phyloP scores from a whole-genome alignment of 2,113 vertebrate species.

The Campylomormyrus tamandua region DNA sequence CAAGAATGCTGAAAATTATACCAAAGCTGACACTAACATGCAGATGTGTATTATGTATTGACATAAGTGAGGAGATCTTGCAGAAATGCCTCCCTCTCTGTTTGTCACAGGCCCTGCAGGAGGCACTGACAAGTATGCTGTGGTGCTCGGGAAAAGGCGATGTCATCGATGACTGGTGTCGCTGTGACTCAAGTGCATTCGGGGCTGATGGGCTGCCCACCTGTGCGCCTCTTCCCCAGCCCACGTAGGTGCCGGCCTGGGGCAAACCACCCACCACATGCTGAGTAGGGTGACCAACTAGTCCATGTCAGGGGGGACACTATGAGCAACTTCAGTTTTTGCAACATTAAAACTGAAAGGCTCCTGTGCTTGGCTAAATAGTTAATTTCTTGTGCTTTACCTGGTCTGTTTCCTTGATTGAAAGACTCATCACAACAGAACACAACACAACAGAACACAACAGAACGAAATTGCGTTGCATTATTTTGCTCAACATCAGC shows the following conservation, averaged over 20 bases:
- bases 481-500: too few species aligned
- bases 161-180: constrained; percentile 97
- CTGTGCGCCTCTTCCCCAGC: constrained; percentile 87
- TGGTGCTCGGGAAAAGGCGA: constrained; percentile 95
- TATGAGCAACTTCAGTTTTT: not conserved
- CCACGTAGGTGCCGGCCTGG: constrained; percentile 62
- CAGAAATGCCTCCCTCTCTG: constrained; percentile 21
- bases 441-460: too few species aligned
- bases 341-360: not conserved
- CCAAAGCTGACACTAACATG: not conserved
- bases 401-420: not conserved
- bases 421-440: too few species aligned
- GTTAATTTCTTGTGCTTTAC: not conserved
- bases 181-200: constrained; percentile 89
- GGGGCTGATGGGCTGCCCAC: constrained; percentile 85
- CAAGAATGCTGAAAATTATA: not conserved
- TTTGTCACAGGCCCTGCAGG: constrained; percentile 75
- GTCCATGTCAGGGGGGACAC: not conserved
- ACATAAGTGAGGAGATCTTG: not conserved
- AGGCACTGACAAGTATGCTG: constrained; percentile 96
- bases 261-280: not conserved
- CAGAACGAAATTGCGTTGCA: too few species aligned
- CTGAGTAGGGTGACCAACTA: not conserved
- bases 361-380: not conserved
- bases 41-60: not conserved